Evolutionary conservation across 2,797 vertebrate species (phyloP).

Genomic region (Enteromius radiatus): DNA sequence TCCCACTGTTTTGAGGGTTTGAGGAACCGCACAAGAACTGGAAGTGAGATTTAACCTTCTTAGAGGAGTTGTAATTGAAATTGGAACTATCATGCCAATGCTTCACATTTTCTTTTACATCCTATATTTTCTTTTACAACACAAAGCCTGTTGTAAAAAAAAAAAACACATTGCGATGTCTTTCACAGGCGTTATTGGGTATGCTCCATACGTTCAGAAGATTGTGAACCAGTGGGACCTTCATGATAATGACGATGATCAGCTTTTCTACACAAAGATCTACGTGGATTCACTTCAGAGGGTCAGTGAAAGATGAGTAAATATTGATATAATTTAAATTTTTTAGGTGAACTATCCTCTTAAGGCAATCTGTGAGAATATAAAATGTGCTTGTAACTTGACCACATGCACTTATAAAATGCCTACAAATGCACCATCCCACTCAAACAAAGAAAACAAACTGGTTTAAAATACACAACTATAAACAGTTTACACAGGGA

Average conservation of each 20-base stretch:
- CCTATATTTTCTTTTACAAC: conserved; percentile 58
- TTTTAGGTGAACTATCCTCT: background rate
- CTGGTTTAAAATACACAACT: conserved; percentile 41
- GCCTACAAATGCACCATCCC: conserved; percentile 44
- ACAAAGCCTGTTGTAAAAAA: conserved; percentile 45
- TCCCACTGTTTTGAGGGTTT: conserved; percentile 57
- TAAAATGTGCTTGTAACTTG: conserved; percentile 41
- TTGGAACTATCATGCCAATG: conserved; percentile 54
- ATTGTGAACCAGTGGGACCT: conserved; percentile 92
- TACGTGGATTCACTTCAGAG: conserved; percentile 89
- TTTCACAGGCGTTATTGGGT: conserved; percentile 92
- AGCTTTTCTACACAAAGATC: conserved; percentile 98
- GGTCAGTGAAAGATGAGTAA: conserved; percentile 74
- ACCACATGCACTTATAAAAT: conserved; percentile 47
- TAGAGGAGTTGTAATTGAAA: conserved; percentile 63
- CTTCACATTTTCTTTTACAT: conserved; percentile 34
- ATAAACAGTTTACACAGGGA: conserved; percentile 9
- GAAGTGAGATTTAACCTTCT: conserved; percentile 46
- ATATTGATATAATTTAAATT: background rate
- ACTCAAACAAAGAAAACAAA: conserved; percentile 50
- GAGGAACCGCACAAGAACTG: conserved; percentile 37
- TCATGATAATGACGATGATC: conserved; percentile 98
- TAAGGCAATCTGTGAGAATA: background rate
- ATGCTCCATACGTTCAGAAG: conserved; percentile 83
- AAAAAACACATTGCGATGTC: conserved; percentile 53